Evolutionary conservation across 30 jellyfish, hydroid and myxozoan species (phyloP).

Genomic region (Hydractinia symbiolongicarpus): DNA sequence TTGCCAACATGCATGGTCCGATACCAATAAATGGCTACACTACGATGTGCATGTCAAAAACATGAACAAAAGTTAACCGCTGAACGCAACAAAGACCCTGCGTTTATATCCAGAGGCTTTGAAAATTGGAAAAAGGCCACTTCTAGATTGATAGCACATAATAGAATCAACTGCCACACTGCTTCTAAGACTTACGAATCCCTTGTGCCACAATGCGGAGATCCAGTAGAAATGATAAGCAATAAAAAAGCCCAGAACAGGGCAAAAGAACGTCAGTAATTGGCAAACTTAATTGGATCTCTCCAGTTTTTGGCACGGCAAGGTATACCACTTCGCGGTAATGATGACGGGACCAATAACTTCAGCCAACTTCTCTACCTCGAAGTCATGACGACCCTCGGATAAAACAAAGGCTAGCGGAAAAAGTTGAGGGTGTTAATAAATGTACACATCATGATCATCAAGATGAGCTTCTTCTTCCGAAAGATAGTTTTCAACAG

Average conservation of each 20-base stretch:
- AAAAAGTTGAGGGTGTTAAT: slow-evolving; percentile 24
- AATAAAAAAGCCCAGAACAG: slow-evolving; percentile 14
- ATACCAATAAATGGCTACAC: slow-evolving; percentile 17
- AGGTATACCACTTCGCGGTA: slow-evolving; percentile 32
- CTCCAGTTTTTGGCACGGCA: slow-evolving; percentile 31
- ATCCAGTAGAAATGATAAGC: slow-evolving; percentile 28
- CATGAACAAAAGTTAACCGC: slow-evolving; percentile 41
- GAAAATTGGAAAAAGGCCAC: slow-evolving; percentile 35
- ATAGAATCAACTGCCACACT: slow-evolving; percentile 31
- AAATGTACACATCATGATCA: slow-evolving; percentile 20
- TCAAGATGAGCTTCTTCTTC: slow-evolving; percentile 36
- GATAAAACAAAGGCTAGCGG: slow-evolving; percentile 26
- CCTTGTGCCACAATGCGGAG: too few relatives aligned
- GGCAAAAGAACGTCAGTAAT: slow-evolving; percentile 30
- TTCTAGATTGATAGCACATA: slow-evolving; percentile 2
- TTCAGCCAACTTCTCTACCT: slow-evolving; percentile 33
- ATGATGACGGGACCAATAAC: slow-evolving; percentile 30
- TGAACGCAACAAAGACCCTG: slow-evolving; percentile 42
- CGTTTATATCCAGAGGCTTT: slow-evolving; percentile 27
- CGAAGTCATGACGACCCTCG: slow-evolving; percentile 37
- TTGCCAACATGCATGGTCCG: slow-evolving; percentile 36
- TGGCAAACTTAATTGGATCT: slow-evolving; percentile 21
- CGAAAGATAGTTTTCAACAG: not conserved
- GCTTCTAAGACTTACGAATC: slow-evolving; percentile 30
- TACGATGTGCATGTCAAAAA: slow-evolving; percentile 26